phyloP scores from a whole-genome alignment of 1,140 invertebrate species.

The Palaemon carinicauda region DNA sequence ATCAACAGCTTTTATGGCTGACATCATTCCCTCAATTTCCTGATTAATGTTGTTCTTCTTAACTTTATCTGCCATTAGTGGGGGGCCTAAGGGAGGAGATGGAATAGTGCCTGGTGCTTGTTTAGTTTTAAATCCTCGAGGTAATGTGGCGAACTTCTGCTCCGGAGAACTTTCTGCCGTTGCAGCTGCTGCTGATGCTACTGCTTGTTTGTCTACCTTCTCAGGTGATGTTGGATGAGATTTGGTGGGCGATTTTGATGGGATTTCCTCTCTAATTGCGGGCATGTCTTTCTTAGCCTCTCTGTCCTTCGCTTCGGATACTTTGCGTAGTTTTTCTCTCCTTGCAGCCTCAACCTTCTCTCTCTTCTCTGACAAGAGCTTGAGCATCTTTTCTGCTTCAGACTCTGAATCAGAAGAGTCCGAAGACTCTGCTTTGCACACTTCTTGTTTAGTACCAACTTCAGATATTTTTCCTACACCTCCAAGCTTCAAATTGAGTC shows the following conservation, averaged over 20 bases:
- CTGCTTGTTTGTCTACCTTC: neutral
- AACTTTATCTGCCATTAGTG: neutral
- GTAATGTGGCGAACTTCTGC: conserved; percentile 57
- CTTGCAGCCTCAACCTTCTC: conserved; percentile 57
- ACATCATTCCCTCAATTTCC: conserved; percentile 54
- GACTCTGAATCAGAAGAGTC: conserved; percentile 59
- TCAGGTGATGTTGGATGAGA: neutral
- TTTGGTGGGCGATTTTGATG: conserved; percentile 21
- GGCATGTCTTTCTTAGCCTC: conserved; percentile 35
- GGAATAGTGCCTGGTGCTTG: neutral
- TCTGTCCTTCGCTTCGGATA: conserved; percentile 34
- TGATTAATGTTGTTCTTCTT: conserved; percentile 28
- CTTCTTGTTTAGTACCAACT: conserved; percentile 32
- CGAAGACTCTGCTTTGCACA: conserved; percentile 32
- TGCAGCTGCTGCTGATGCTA: conserved; percentile 2
- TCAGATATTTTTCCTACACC: conserved; percentile 35
- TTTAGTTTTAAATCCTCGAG: conserved; percentile 57
- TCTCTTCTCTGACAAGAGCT: conserved; percentile 52
- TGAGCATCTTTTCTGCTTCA: conserved; percentile 59
- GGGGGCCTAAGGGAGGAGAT: neutral
- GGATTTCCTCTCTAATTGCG: conserved; percentile 28
- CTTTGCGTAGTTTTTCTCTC: conserved; percentile 56
- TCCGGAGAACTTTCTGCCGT: conserved; percentile 10
- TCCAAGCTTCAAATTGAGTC: conserved; percentile 31
- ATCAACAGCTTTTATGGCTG: conserved; percentile 53